Conservation (phyloP, 2,888 invertebrate species). For the Portevinia maculata region DNA sequence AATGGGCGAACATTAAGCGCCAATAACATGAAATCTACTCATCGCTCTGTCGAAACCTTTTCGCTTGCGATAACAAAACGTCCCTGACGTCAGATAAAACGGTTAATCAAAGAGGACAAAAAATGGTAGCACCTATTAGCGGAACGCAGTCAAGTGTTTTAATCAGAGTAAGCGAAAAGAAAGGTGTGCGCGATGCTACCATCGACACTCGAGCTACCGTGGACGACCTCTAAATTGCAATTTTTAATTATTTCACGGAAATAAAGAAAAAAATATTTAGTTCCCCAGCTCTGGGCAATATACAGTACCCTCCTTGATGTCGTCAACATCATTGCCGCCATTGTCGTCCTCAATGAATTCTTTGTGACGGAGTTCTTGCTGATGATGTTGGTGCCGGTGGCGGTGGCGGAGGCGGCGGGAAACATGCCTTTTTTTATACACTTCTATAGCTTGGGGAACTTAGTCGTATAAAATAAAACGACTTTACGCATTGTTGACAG, state of each 20-base stretch:
- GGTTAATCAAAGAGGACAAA: slow-evolving; percentile 15
- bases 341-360: slow-evolving; percentile 53
- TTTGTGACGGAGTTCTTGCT: slow-evolving; percentile 39
- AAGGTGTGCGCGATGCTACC: slow-evolving; percentile 1
- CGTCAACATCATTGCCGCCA: slow-evolving; percentile 24
- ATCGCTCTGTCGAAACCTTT: slow-evolving; percentile 6
- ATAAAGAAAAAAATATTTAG: slow-evolving; percentile 28
- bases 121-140: slow-evolving; percentile 10
- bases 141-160: slow-evolving; percentile 32
- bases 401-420: slow-evolving; percentile 25
- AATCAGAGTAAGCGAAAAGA: slow-evolving; percentile 39
- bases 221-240: slow-evolving; percentile 56
- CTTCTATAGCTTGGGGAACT: slow-evolving; percentile 22
- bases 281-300: neutral
- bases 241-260: slow-evolving; percentile 50
- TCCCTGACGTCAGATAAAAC: slow-evolving; percentile 54
- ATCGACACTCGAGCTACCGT: slow-evolving; percentile 40
- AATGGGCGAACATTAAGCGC: slow-evolving; percentile 37
- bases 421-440: slow-evolving; percentile 28
- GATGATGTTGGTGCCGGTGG: slow-evolving; percentile 32
- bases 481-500: slow-evolving; percentile 58
- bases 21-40: slow-evolving; percentile 10
- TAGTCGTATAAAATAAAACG: slow-evolving; percentile 51
- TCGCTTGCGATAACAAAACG: slow-evolving; percentile 15
- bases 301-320: slow-evolving; percentile 28